Conservation (phyloP, 2,113 vertebrate genomes). For the Todiramphus chloris region DNA sequence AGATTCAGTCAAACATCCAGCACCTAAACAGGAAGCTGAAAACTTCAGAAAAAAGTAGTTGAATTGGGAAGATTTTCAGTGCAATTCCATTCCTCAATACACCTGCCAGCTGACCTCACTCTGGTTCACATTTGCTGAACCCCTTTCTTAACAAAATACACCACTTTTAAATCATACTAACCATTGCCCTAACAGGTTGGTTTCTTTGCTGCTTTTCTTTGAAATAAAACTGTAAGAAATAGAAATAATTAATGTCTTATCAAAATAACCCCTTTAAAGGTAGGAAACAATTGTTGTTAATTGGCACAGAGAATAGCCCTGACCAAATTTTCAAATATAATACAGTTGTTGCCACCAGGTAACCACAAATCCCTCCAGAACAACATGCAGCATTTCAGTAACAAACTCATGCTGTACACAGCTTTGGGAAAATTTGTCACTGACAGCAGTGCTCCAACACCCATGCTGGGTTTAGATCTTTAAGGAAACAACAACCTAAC, state of each 20-base stretch:
- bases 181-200: fast-evolving
- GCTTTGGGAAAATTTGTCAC: not conserved
- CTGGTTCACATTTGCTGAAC: not conserved
- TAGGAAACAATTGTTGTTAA: not conserved
- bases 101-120: not conserved
- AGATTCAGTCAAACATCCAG: not conserved
- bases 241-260: not conserved
- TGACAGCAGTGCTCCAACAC: not conserved
- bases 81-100: not conserved
- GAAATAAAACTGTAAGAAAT: not conserved
- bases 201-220: not conserved
- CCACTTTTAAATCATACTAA: not conserved
- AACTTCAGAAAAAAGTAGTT: not conserved
- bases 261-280: not conserved
- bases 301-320: not conserved
- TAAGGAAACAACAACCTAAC: fast-evolving
- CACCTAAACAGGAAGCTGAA: slow-evolving; percentile 6
- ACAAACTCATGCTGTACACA: not conserved
- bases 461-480: not conserved
- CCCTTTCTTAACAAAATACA: not conserved
- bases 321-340: not conserved
- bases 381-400: not conserved
- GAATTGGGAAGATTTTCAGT: not conserved
- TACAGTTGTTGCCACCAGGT: not conserved
- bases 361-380: not conserved